Percentiles rank a stretch among this genome's conserved stretches.
Conservation (phyloP, 2,797 vertebrate genomes). For the Pangasius krempfi region DNA sequence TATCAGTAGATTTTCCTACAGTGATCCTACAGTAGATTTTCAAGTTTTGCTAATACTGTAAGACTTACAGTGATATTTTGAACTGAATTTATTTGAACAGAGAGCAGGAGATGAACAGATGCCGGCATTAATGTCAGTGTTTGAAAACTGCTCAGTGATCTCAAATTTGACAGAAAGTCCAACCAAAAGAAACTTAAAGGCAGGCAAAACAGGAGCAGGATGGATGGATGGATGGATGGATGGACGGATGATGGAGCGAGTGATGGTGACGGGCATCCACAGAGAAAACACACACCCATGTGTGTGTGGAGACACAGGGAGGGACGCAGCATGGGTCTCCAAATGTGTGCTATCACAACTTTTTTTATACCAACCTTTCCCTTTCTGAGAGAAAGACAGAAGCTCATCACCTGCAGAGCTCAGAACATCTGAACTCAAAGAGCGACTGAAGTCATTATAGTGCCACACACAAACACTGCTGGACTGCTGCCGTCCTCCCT, state of each 20-base stretch:
- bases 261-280: neutral
- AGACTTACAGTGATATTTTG: neutral
- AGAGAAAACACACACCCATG: slow-evolving; percentile 24
- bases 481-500: slow-evolving; percentile 12
- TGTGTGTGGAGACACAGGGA: neutral
- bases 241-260: neutral
- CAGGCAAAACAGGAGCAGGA: neutral
- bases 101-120: neutral
- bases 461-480: slow-evolving; percentile 2
- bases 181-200: slow-evolving; percentile 4
- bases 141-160: slow-evolving; percentile 5
- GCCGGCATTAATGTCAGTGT: neutral
- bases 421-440: slow-evolving; percentile 31
- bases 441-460: slow-evolving; percentile 29
- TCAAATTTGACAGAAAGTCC: slow-evolving; percentile 2
- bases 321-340: slow-evolving; percentile 20
- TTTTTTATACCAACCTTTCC: slow-evolving; percentile 20
- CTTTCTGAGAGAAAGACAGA: slow-evolving; percentile 33
- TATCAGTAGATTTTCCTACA: neutral
- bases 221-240: neutral
- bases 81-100: neutral
- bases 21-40: neutral
- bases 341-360: neutral
- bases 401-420: slow-evolving; percentile 39
- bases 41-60: neutral